A percentile compares a stretch with the other conserved stretches of the same genome.
phyloP scores from a whole-genome alignment of 2,888 invertebrate species.

The Patella depressa region DNA sequence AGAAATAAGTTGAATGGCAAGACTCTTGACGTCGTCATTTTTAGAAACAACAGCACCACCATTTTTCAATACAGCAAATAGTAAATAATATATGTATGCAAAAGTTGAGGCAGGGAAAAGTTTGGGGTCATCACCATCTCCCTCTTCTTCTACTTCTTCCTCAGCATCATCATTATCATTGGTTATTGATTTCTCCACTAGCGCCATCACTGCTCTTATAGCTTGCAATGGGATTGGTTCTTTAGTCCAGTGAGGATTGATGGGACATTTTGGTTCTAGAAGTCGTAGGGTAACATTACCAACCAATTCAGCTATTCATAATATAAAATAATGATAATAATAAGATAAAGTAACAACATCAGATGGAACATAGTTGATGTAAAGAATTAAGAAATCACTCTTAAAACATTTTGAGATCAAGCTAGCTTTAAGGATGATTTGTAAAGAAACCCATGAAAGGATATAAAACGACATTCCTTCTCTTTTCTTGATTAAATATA shows the following conservation, averaged over 20 bases:
- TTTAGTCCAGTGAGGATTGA: conserved; percentile 84
- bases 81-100: conserved; percentile 85
- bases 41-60: conserved; percentile 51
- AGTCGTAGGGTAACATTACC: conserved; percentile 83
- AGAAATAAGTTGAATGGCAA: conserved; percentile 66
- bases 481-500: no score
- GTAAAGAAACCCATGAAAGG: no score
- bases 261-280: conserved; percentile 84
- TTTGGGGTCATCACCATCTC: conserved; percentile 27
- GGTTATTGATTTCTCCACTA: conserved; percentile 58
- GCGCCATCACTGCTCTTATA: conserved; percentile 77
- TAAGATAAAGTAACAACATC: background rate
- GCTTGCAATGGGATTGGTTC: conserved; percentile 79
- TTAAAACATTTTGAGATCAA: no score
- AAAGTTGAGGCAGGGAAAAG: conserved; percentile 82
- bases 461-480: no score
- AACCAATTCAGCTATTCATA: conserved; percentile 75
- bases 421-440: no score
- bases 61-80: conserved; percentile 72
- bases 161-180: conserved; percentile 17
- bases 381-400: no score
- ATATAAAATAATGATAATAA: conserved; percentile 2
- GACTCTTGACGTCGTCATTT: conserved; percentile 53
- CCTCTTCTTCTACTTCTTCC: conserved; percentile 21
- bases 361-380: background rate